These are phyloP conservation scores for Pyrocephalus nanus DNA, from an alignment of 2,797 vertebrate species.

Conservation along the genomic window DNA sequence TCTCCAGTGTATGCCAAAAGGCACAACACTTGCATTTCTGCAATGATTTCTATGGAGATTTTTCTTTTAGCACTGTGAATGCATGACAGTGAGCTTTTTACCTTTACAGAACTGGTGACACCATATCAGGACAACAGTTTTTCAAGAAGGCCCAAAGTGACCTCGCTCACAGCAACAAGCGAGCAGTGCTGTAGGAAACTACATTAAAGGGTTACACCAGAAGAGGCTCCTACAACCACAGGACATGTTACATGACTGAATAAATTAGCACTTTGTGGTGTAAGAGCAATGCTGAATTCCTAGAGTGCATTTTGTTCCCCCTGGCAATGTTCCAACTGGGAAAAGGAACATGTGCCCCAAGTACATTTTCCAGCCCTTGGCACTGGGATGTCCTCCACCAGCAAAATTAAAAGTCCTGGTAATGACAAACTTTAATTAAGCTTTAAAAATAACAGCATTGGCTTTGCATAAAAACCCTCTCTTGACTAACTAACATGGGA, in stretches of 20 bases:
- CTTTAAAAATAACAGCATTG: not conserved
- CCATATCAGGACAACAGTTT: not conserved
- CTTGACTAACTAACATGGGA: not conserved
- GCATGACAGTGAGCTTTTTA: not conserved
- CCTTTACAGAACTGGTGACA: not conserved
- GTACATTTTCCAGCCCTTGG: not conserved
- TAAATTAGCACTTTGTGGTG: constrained; percentile 8
- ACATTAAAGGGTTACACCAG: not conserved
- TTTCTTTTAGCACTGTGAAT: not conserved
- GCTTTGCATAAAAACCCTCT: not conserved
- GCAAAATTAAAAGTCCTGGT: not conserved
- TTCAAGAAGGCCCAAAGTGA: not conserved
- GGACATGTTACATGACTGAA: not conserved
- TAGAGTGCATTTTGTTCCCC: not conserved
- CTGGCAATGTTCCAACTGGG: not conserved
- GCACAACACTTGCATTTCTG: not conserved
- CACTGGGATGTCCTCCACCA: not conserved
- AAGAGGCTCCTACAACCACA: constrained; percentile 2
- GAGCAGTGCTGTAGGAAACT: not conserved
- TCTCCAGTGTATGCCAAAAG: not conserved
- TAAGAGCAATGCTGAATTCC: not conserved
- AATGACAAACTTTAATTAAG: not conserved
- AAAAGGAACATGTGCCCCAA: not conserved
- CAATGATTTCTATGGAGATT: not conserved
- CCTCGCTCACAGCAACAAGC: not conserved